Conservation (phyloP, 2,888 invertebrate species). For the Calameuta filiformis region DNA sequence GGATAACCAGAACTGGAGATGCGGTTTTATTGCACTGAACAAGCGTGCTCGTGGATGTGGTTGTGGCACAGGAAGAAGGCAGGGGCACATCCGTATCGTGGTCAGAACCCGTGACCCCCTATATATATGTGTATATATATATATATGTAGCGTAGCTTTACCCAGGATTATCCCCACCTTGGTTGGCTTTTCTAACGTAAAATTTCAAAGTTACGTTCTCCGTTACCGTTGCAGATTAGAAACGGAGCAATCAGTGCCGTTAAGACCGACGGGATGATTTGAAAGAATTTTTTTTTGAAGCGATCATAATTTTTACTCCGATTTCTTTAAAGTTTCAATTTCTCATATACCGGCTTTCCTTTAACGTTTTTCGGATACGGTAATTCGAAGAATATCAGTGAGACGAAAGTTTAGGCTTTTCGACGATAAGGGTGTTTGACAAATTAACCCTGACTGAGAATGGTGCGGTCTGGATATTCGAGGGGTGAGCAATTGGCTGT, state of each 20-base stretch:
- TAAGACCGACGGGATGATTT: background rate
- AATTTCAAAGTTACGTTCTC: background rate
- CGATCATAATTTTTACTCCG: background rate
- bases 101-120: slow-evolving; percentile 65
- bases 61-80: slow-evolving; percentile 65
- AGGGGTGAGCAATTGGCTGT: slow-evolving; percentile 61
- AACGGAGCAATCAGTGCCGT: background rate
- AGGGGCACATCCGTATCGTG: slow-evolving; percentile 67
- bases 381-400: background rate
- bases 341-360: background rate
- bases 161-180: slow-evolving; percentile 54
- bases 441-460: slow-evolving; percentile 4
- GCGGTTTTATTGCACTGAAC: slow-evolving; percentile 56
- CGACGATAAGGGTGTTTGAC: background rate
- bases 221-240: background rate
- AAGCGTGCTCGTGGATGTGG: slow-evolving; percentile 44
- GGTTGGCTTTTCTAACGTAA: slow-evolving; percentile 5
- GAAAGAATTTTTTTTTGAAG: background rate
- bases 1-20: slow-evolving; percentile 31
- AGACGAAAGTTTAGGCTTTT: background rate
- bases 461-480: slow-evolving; percentile 3
- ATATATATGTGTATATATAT: slow-evolving; percentile 30
- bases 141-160: slow-evolving; percentile 50
- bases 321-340: background rate
- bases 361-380: background rate